These are phyloP conservation scores for Lasioglossum zephyrum DNA, from an alignment of 2,888 invertebrate species.

Conservation along the genomic window DNA sequence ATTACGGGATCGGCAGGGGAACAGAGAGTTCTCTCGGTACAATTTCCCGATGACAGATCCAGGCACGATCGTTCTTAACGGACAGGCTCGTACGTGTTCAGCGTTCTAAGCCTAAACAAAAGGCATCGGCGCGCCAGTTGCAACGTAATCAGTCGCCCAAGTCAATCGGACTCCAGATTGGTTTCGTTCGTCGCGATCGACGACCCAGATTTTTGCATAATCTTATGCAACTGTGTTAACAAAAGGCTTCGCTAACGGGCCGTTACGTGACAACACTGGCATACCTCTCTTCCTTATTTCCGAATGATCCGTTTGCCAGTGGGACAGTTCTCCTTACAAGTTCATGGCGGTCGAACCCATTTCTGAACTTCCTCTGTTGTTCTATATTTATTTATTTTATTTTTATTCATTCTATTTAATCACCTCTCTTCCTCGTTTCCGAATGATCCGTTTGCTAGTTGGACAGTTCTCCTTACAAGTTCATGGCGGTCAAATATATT, in stretches of 20 bases:
- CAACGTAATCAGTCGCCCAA: conserved; percentile 29
- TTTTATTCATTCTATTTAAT: neutral
- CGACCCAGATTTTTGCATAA: conserved; percentile 75
- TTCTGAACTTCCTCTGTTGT: neutral
- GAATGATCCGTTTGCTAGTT: conserved; percentile 26
- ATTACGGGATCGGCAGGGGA: neutral
- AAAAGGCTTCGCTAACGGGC: conserved; percentile 70
- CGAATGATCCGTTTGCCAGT: conserved; percentile 27
- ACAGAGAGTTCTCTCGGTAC: conserved; percentile 22
- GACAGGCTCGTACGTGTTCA: conserved; percentile 54
- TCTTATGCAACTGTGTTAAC: conserved; percentile 78
- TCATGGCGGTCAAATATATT: conserved; percentile 10
- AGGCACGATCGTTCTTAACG: conserved; percentile 60
- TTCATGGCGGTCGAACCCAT: conserved; percentile 15
- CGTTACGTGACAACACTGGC: conserved; percentile 71
- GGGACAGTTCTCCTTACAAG: conserved; percentile 29
- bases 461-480: conserved; percentile 31
- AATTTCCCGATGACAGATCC: conserved; percentile 56
- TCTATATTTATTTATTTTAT: neutral
- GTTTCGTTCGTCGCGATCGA: conserved; percentile 47
- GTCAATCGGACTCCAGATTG: conserved; percentile 57
- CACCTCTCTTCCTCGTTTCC: neutral
- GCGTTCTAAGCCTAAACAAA: conserved; percentile 43
- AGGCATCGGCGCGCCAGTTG: conserved; percentile 15
- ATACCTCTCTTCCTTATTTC: conserved; percentile 40